These are phyloP conservation scores for Megalopta genalis DNA, from an alignment of 1,140 invertebrate species.

Conservation along the genomic window DNA sequence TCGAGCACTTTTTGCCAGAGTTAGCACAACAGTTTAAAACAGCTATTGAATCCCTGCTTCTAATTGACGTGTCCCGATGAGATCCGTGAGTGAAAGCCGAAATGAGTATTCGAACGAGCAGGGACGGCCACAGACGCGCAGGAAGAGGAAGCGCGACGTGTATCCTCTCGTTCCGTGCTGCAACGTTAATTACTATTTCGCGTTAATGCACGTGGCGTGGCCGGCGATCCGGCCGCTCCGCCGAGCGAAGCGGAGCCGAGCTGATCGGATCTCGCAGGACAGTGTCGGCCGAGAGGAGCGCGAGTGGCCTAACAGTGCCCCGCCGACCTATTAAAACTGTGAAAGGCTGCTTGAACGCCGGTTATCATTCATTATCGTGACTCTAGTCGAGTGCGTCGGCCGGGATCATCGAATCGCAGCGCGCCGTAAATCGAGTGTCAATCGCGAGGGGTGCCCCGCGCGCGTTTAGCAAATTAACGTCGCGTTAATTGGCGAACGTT, in stretches of 20 bases:
- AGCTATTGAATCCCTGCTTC: background rate
- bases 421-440: slow-evolving; percentile 18
- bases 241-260: no score
- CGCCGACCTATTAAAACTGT: slow-evolving; percentile 44
- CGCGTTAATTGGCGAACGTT: slow-evolving; percentile 33
- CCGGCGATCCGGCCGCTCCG: no score
- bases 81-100: background rate
- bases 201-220: slow-evolving; percentile 29
- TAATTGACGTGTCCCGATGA: background rate
- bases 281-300: background rate
- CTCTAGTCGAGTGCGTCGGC: slow-evolving; percentile 32
- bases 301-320: slow-evolving; percentile 3
- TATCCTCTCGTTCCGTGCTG: slow-evolving; percentile 48
- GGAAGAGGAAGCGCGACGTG: slow-evolving; percentile 25
- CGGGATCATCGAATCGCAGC: slow-evolving; percentile 30
- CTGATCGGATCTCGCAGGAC: no score
- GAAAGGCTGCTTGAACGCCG: slow-evolving; percentile 45
- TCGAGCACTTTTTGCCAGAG: no score
- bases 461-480: slow-evolving; percentile 9
- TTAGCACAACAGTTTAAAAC: no score
- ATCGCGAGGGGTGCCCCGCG: background rate
- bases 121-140: background rate
- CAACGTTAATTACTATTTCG: slow-evolving; percentile 47
- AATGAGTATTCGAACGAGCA: background rate
- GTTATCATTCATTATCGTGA: slow-evolving; percentile 61